These are phyloP conservation scores for Drosophila phalerata DNA, from an alignment of 2,888 invertebrate genomes.

Conservation along the genomic window DNA sequence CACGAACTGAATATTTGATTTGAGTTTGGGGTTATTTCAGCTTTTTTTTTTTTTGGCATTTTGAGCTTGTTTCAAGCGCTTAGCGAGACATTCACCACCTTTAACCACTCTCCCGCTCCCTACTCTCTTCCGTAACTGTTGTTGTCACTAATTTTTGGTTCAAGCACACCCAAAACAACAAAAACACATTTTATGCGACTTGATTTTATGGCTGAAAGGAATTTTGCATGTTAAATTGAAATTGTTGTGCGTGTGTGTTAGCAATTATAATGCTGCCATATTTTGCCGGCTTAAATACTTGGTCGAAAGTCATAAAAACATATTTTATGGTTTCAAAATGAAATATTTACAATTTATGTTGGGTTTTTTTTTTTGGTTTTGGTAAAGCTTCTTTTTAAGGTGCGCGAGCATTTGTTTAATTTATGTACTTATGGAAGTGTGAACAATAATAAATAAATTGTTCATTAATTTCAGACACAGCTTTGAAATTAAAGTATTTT, in stretches of 20 bases:
- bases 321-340: slow-evolving; percentile 60
- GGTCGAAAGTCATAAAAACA: slow-evolving; percentile 58
- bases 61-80: slow-evolving; percentile 27
- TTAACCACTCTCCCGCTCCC: not conserved
- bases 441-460: slow-evolving; percentile 30
- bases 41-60: slow-evolving; percentile 2
- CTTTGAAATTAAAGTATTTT: slow-evolving; percentile 14
- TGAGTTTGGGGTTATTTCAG: slow-evolving; percentile 13
- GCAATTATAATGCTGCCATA: slow-evolving; percentile 69
- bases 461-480: slow-evolving; percentile 18
- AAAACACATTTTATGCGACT: slow-evolving; percentile 35
- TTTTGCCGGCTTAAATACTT: slow-evolving; percentile 44
- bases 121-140: not conserved
- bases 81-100: slow-evolving; percentile 10
- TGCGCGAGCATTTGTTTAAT: slow-evolving; percentile 30
- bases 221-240: slow-evolving; percentile 55
- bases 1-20: slow-evolving; percentile 51
- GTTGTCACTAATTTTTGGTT: slow-evolving; percentile 20
- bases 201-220: slow-evolving; percentile 53
- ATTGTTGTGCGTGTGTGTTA: slow-evolving; percentile 37
- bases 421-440: slow-evolving; percentile 30
- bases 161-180: slow-evolving; percentile 47
- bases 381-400: slow-evolving; percentile 23
- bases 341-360: slow-evolving; percentile 47
- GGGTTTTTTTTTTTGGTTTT: slow-evolving; percentile 13